Percentiles rank a stretch among this genome's conserved stretches.
phyloP scores from a whole-genome alignment of 2,797 vertebrate species.

The Molossus molossus region DNA sequence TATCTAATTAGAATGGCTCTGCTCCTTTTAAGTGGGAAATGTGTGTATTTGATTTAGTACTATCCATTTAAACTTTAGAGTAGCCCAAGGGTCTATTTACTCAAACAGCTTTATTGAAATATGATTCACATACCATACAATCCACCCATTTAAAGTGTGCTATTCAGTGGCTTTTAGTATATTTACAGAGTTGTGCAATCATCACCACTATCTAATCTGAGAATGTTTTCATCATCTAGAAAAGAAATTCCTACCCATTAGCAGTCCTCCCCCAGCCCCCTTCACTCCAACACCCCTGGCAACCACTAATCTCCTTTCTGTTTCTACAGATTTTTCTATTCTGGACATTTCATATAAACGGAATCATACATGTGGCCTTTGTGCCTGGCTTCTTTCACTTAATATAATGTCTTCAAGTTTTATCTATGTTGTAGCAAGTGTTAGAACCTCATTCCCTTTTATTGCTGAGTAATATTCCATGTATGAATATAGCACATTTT shows the following conservation, averaged over 20 bases:
- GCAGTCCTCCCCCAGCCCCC: neutral
- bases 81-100: neutral
- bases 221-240: conserved; percentile 22
- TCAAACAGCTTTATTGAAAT: neutral
- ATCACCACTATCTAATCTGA: conserved; percentile 1
- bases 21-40: neutral
- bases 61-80: conserved; percentile 27
- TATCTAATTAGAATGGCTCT: neutral
- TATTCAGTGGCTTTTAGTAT: neutral
- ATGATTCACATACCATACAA: conserved; percentile 4
- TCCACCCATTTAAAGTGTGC: neutral
- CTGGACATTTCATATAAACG: neutral
- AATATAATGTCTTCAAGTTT: neutral
- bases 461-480: conserved; percentile 4
- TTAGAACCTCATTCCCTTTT: neutral
- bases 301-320: neutral
- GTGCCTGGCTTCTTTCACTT: neutral
- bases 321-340: neutral
- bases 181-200: conserved; percentile 40
- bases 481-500: neutral
- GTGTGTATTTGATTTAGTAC: neutral
- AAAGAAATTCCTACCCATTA: neutral
- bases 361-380: neutral
- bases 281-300: neutral
- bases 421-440: neutral